These are phyloP conservation scores for Rutpela maculata DNA, from an alignment of 2,888 invertebrate species.

Conservation along the genomic window DNA sequence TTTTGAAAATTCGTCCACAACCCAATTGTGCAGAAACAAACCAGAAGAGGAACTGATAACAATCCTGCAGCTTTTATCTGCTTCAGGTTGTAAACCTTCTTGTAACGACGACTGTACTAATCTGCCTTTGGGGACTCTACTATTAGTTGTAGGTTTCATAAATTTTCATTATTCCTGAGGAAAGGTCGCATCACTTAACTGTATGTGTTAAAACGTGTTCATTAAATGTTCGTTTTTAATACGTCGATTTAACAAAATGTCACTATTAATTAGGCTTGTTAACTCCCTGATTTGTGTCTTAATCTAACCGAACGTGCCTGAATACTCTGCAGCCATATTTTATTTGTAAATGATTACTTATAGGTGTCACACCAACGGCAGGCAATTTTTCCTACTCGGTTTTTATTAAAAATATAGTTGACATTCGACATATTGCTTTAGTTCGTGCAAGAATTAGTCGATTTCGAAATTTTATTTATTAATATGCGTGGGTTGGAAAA, in stretches of 20 bases:
- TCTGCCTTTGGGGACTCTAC: no score
- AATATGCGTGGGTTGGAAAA: background rate
- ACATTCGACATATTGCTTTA: background rate
- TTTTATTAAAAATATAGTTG: background rate
- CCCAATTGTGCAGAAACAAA: no score
- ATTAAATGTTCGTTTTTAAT: background rate
- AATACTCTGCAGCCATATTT: background rate
- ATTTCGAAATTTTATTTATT: background rate
- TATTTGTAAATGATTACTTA: constrained; percentile 19
- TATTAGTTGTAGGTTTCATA: no score
- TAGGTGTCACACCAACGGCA: constrained; percentile 1
- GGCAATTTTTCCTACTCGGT: constrained; percentile 8
- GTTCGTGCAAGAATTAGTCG: background rate
- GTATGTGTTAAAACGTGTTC: background rate
- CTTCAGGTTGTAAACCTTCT: no score
- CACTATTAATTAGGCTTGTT: constrained; percentile 2
- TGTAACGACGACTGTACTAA: no score
- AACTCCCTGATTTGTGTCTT: background rate
- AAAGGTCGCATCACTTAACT: background rate
- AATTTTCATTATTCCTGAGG: background rate
- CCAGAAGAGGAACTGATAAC: no score
- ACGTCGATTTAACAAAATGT: constrained; percentile 17
- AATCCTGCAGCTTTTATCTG: no score
- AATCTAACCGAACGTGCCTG: background rate
- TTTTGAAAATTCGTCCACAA: no score